phyloP scores from a whole-genome alignment of 1,140 invertebrate genomes.

The Pinna nobilis region DNA sequence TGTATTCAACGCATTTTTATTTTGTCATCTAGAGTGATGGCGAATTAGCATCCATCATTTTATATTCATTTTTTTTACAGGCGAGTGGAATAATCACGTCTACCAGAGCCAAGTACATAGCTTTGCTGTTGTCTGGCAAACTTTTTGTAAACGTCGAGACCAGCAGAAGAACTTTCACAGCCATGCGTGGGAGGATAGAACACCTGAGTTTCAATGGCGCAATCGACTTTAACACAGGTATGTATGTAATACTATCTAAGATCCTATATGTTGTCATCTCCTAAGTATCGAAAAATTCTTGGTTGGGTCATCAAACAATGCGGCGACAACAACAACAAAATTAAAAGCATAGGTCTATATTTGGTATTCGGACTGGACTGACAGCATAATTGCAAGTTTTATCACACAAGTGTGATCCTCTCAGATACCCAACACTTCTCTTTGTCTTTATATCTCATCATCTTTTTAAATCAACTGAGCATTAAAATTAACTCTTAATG shows the following conservation, averaged over 20 bases:
- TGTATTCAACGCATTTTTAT: neutral
- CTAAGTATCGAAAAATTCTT: no score
- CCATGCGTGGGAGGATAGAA: conserved; percentile 37
- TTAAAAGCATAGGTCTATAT: conserved; percentile 31
- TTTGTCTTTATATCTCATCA: no score
- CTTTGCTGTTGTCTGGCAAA: conserved; percentile 29
- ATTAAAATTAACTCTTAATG: no score
- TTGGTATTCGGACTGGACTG: no score
- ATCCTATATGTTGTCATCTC: neutral
- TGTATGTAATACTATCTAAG: neutral
- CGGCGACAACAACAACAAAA: no score
- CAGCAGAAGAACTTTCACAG: conserved; percentile 7
- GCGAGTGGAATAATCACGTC: conserved; percentile 32
- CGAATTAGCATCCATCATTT: neutral
- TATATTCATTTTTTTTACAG: conserved; percentile 7
- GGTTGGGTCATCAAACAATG: no score
- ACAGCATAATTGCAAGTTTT: no score
- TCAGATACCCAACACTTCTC: no score
- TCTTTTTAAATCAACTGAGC: no score
- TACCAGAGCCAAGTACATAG: conserved; percentile 31
- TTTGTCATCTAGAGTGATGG: neutral
- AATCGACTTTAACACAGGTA: conserved; percentile 27
- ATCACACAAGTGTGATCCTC: no score
- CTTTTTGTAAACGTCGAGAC: conserved; percentile 38
- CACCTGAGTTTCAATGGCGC: conserved; percentile 8